Base-by-base conservation (phyloP, 1,140 invertebrate genomes). In the Gyrodactylus salaris region DNA sequence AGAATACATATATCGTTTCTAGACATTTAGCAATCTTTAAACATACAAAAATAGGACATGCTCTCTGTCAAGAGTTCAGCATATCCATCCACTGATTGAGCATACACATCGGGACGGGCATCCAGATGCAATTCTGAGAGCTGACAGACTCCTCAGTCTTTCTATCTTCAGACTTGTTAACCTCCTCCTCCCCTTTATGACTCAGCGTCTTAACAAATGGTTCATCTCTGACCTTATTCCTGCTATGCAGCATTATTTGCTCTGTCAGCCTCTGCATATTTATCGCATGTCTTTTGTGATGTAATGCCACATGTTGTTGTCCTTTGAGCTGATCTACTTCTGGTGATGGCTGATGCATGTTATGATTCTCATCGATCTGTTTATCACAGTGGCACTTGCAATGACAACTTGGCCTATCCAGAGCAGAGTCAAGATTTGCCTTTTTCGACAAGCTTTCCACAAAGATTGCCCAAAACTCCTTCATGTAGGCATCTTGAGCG, bases 261-360 rank as follows among this genome's bases (percentile, higher is more conserved):
- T 73, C 21, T 1, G 72, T 23, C 26, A 73, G 26, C 2, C 68
- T 1, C 26, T 73, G 34, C 72, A 73, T 73, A 34, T 73, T 73
- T 20, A 69, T 69, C 1, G 72, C 20, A 25, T 73, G 72, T 69
- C 72, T 1, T 16, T 26, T 73, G 26, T 23, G 26, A 69, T 73
- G 72, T 1, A 73, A 34, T 23, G n/a, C 23, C 1, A 26, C 21
- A 19, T 25, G 21, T 2, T 25, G 25, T 20, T 71, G 24, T 1
- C 20, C 25, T n/a, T 21, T 23, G n/a, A 71, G 24, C 16, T 20
- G 24, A 24, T 71, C 21, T 7, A 69, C 25, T 7, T 69, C 21
- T 69, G 68, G 25, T 69, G 68, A n/a, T 71, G 21, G 25, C 1
- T 26, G 20, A 71, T 25, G 21, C 2, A 24, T 71, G 19, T 25